Evolutionary conservation across 2,113 vertebrate genomes (phyloP), one percentile per base, ranked within the genome.

Genomic region (Phoenicopterus ruber): DNA sequence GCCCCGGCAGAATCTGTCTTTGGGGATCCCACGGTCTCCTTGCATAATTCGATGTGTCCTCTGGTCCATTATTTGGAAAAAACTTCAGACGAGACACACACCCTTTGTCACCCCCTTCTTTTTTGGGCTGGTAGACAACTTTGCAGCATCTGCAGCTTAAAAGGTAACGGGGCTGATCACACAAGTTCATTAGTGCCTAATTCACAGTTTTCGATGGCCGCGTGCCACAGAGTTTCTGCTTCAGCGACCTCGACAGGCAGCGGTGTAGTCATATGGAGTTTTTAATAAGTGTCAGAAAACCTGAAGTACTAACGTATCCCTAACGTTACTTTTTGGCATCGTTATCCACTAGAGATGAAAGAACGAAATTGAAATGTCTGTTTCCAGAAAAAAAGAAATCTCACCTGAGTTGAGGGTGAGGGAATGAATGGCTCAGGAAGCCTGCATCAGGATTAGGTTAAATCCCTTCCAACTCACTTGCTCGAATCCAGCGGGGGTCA

Each of bases 221-320:
- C 5, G 86, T 96, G 95, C 94, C 90, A 92, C 69, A 2, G 59
- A 71, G 21, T 66, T 97, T 97, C 96, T 94, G 96, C 95, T 50
- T 94, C 86, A 96, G 90, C 0, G 11, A 90, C 92, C 94, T 58
- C 63, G 90, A 90, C 95, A 96, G 93, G 96, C 92, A 46, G 92
- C 4, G 9, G 62, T 67, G 82, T 44, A 88, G 63, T 93, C 92
- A 55, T 7, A 21, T 18, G 59, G 90, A 91, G 79, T 76, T 93
- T 66, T 77, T 90, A 96, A 81, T 87, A 87, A 76, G 46, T 65
- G 69, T 90, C 66, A 85, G 83, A 47, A 86, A 85, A 34, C 15
- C 79, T 85, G 34, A 81, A 65, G 49, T 44, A 44, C 55, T 29
- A 38, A 89, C 13, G 31, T 29, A 26, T 40, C 40, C 78, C 94